Percentiles rank a stretch among this genome's conserved stretches.
phyloP scores from a whole-genome alignment of 2,797 vertebrate genomes.

The Melanotaenia parkinsoni region DNA sequence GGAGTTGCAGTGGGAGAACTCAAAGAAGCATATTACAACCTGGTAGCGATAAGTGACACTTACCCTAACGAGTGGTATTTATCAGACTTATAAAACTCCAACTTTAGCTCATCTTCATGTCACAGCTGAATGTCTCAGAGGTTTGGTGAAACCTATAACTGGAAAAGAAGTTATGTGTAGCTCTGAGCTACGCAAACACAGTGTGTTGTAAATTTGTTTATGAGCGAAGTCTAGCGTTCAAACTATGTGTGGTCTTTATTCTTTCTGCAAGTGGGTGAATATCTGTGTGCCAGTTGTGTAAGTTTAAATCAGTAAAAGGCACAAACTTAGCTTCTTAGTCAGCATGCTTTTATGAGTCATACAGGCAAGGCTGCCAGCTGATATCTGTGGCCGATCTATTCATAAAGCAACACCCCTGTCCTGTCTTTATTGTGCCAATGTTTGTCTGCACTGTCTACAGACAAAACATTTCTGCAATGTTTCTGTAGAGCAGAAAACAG shows the following conservation, averaged over 20 bases:
- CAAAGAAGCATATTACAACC: slow-evolving; percentile 47
- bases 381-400: slow-evolving; percentile 12
- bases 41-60: slow-evolving; percentile 52
- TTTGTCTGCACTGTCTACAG: background rate
- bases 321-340: slow-evolving; percentile 3
- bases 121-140: slow-evolving; percentile 33
- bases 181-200: background rate
- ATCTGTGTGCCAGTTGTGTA: slow-evolving; percentile 20
- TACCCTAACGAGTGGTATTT: slow-evolving; percentile 49
- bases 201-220: background rate
- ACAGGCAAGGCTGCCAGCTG: slow-evolving; percentile 13
- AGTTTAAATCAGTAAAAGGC: background rate
- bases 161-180: background rate
- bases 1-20: slow-evolving; percentile 44
- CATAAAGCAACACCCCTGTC: slow-evolving; percentile 22
- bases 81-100: slow-evolving; percentile 44
- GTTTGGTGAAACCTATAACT: slow-evolving; percentile 41
- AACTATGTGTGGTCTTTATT: background rate
- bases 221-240: background rate
- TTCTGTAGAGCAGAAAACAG: background rate
- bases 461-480: slow-evolving; percentile 2
- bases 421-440: slow-evolving; percentile 2
- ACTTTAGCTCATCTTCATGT: slow-evolving; percentile 45
- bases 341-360: slow-evolving; percentile 21
- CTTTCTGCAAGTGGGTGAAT: background rate